These are phyloP conservation scores for Notodonta dromedarius DNA, from an alignment of 2,888 invertebrate genomes.

Conservation along the genomic window DNA sequence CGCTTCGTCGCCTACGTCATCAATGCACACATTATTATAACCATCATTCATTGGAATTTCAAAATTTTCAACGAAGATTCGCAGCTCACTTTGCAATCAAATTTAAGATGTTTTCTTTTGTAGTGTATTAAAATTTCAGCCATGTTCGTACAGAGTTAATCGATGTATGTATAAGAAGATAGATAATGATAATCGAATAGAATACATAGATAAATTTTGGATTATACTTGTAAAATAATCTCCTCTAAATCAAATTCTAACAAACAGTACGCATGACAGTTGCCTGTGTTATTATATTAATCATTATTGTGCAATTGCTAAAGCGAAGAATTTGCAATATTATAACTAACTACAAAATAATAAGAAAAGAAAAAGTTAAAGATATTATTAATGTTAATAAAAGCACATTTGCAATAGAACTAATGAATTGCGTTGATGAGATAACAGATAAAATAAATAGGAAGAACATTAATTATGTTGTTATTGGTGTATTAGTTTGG, in stretches of 20 bases:
- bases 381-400: constrained; percentile 39
- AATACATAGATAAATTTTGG: constrained; percentile 56
- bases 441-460: constrained; percentile 31
- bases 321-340: constrained; percentile 67
- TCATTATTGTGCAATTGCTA: constrained; percentile 64
- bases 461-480: constrained; percentile 28
- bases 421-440: constrained; percentile 40
- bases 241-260: constrained; percentile 57
- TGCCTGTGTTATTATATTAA: constrained; percentile 68
- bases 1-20: constrained; percentile 94
- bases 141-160: constrained; percentile 70
- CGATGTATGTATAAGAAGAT: constrained; percentile 66
- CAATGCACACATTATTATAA: constrained; percentile 59
- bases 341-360: constrained; percentile 62
- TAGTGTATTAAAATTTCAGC: constrained; percentile 58
- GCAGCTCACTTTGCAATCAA: constrained; percentile 54
- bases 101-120: constrained; percentile 83
- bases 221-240: constrained; percentile 56
- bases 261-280: constrained; percentile 83
- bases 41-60: constrained; percentile 26
- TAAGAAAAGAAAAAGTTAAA: constrained; percentile 43
- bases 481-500: constrained; percentile 27
- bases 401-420: constrained; percentile 36
- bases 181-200: constrained; percentile 63
- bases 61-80: constrained; percentile 54